phyloP scores from a whole-genome alignment of 2,113 vertebrate genomes.

The Symphodus melops region DNA sequence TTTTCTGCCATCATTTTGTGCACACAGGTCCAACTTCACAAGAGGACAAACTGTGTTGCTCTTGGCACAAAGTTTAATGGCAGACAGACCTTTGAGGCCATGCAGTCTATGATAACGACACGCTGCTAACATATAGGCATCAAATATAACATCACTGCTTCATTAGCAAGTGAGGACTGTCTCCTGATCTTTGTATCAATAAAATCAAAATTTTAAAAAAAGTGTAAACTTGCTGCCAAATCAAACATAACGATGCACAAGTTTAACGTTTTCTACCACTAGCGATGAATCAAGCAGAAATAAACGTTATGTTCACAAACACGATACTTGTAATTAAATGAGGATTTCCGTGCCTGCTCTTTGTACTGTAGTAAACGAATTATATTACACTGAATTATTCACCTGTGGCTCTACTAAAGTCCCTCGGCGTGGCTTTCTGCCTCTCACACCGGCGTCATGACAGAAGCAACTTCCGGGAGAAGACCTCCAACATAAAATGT shows the following conservation, averaged over 20 bases:
- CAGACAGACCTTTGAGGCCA: conserved; percentile 1
- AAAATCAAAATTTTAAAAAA: background rate
- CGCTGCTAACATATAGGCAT: background rate
- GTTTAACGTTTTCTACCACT: background rate
- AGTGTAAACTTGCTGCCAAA: background rate
- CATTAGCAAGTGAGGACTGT: background rate
- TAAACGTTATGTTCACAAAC: too few species aligned
- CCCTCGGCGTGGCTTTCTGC: conserved; percentile 19
- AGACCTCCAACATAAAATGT: conserved; percentile 53
- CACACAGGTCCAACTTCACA: background rate
- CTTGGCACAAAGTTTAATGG: conserved; percentile 5
- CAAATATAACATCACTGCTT: background rate
- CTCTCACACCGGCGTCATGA: conserved; percentile 7
- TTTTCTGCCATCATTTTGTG: background rate
- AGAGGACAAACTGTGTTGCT: background rate
- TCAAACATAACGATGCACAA: background rate
- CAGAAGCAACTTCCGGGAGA: conserved; percentile 22
- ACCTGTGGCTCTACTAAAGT: conserved; percentile 31
- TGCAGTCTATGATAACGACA: background rate
- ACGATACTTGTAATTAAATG: too few species aligned
- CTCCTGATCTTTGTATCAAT: background rate
- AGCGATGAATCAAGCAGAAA: too few species aligned
- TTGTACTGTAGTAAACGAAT: background rate
- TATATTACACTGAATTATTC: conserved; percentile 4
- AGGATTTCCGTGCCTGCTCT: too few species aligned